Conservation (phyloP, 2,888 invertebrate genomes). For the Metallyticus violacea region DNA sequence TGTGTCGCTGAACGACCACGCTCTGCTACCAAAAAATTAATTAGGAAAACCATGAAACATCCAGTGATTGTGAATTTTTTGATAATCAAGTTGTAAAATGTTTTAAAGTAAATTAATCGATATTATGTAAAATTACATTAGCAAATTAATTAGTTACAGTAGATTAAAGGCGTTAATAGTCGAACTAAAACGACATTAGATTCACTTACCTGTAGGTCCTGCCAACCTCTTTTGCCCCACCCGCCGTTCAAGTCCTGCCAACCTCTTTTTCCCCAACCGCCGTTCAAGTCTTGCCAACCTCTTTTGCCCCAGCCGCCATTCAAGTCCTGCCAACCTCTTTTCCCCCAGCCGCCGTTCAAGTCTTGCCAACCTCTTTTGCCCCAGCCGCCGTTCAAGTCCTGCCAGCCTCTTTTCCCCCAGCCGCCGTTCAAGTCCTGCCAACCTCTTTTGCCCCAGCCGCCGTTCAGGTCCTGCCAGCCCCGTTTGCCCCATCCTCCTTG, state of each 20-base stretch:
- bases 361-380: slow-evolving; percentile 62
- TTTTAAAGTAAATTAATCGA: too few relatives aligned
- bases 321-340: slow-evolving; percentile 32
- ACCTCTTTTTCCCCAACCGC: slow-evolving; percentile 53
- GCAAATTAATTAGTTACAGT: too few relatives aligned
- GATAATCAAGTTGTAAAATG: too few relatives aligned
- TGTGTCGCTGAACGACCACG: too few relatives aligned
- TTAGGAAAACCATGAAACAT: too few relatives aligned
- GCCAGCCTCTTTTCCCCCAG: slow-evolving; percentile 45
- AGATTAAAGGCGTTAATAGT: too few relatives aligned
- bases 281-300: slow-evolving; percentile 56
- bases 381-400: slow-evolving; percentile 46
- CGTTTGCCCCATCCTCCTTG: slow-evolving; percentile 41
- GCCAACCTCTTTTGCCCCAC: slow-evolving; percentile 54
- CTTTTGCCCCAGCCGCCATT: slow-evolving; percentile 52
- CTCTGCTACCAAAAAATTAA: too few relatives aligned
- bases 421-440: slow-evolving; percentile 55
- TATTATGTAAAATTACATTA: too few relatives aligned
- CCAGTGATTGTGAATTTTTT: too few relatives aligned
- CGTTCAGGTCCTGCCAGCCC: slow-evolving; percentile 20
- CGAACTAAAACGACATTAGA: too few relatives aligned
- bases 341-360: slow-evolving; percentile 50
- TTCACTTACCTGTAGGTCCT: too few relatives aligned
- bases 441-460: slow-evolving; percentile 54
- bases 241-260: slow-evolving; percentile 55